These are phyloP conservation scores for Drosophila imparisetae DNA, from an alignment of 2,888 invertebrate genomes.

Conservation along the genomic window DNA sequence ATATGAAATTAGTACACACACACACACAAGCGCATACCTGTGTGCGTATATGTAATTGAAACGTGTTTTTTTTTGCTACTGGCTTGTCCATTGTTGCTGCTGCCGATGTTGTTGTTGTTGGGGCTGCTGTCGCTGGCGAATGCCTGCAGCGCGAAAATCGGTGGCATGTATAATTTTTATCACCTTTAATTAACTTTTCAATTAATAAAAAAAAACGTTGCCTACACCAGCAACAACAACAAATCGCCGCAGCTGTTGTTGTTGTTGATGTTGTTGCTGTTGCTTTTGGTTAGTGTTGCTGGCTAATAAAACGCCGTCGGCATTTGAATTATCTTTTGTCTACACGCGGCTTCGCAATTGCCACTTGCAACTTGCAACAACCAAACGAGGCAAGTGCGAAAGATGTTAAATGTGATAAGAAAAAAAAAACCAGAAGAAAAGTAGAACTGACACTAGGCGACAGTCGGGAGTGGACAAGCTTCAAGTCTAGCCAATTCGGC, in stretches of 20 bases:
- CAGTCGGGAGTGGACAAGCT: background rate
- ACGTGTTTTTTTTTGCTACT: constrained; percentile 53
- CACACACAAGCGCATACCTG: constrained; percentile 12
- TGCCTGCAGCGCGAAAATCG: constrained; percentile 81
- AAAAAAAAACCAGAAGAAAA: background rate
- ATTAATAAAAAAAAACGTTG: constrained; percentile 79
- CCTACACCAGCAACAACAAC: constrained; percentile 29
- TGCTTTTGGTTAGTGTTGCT: constrained; percentile 14
- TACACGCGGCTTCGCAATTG: constrained; percentile 17
- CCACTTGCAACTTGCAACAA: constrained; percentile 6
- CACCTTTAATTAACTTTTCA: constrained; percentile 83
- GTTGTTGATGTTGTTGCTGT: constrained; percentile 12
- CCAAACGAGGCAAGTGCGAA: constrained; percentile 7
- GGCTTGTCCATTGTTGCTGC: constrained; percentile 25
- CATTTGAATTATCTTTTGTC: constrained; percentile 54
- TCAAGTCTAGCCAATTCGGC: background rate
- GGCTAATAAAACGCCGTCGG: constrained; percentile 66
- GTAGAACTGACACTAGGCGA: background rate
- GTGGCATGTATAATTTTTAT: constrained; percentile 83
- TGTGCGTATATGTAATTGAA: constrained; percentile 62
- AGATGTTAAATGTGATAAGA: constrained; percentile 32
- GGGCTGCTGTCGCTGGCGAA: constrained; percentile 53
- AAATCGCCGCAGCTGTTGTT: constrained; percentile 52
- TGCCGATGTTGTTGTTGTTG: constrained; percentile 17
- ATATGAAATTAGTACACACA: constrained; percentile 8